These are phyloP conservation scores for Nycticorax nycticorax DNA, from an alignment of 2,113 vertebrate genomes.

Conservation along the genomic window DNA sequence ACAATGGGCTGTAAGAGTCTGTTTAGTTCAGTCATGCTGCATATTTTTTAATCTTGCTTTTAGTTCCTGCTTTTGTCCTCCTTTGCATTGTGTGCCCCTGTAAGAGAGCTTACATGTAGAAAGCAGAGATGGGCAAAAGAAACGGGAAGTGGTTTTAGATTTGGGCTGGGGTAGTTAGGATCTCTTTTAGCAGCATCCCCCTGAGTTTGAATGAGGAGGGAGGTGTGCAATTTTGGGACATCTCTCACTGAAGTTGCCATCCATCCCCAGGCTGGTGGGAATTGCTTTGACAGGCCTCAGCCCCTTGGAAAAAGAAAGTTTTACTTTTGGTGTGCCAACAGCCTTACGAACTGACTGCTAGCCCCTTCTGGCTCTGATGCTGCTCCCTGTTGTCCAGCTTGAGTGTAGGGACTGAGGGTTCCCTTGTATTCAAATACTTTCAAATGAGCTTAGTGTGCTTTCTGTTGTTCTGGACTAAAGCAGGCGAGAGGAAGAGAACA, in stretches of 20 bases:
- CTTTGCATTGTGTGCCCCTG: neutral
- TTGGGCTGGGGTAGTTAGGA: neutral
- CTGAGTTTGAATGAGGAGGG: neutral
- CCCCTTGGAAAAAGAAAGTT: neutral
- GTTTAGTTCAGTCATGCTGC: neutral
- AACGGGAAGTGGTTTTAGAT: neutral
- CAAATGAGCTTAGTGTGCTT: neutral
- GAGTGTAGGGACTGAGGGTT: neutral
- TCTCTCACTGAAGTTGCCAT: neutral
- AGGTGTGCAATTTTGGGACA: rapidly evolving
- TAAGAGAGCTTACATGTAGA: neutral
- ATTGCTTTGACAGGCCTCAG: neutral
- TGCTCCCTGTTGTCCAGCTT: neutral
- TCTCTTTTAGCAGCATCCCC: neutral
- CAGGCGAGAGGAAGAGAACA: neutral
- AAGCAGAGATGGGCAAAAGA: neutral
- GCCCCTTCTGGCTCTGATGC: neutral
- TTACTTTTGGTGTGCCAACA: neutral
- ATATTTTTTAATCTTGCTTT: neutral
- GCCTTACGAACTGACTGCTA: neutral
- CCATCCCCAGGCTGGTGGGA: neutral
- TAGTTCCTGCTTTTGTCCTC: neutral
- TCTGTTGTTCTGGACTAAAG: neutral
- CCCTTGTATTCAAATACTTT: neutral
- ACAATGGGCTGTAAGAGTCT: neutral